Evolutionary conservation across 2,888 invertebrate species (phyloP), one percentile per base, ranked within the genome.

Genomic region (Griposia aprilina): DNA sequence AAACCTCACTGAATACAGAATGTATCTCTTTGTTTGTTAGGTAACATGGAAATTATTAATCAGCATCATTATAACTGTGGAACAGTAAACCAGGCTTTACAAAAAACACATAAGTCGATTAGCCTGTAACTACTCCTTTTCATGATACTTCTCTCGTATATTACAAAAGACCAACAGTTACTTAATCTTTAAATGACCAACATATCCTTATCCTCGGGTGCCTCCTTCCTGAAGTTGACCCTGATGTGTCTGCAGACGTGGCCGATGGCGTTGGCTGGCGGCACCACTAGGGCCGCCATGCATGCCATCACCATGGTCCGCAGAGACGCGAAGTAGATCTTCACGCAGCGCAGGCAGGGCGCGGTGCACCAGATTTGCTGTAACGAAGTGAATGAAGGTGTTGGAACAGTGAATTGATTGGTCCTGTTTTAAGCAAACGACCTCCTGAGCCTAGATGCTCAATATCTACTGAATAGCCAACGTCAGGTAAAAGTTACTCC

Each of bases 361-460:
- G 97, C 97, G 55, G 97, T 95, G 91, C 98, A 98, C 98, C 98
- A 98, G 90, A 98, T 98, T 95, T 98, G 98, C 98, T 98, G 94
- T 4, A 62, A 62, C 23, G n/a, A 55, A 76, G 50, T 20, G 17
- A 11, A 23, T 55, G 30, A 45, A 45, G 41, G 41, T 41, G 41
- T 41, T 41, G 41, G 41, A 8, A 5, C 41, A 45, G 45, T 45
- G 45, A 45, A 45, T 45, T 45, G 45, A 45, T 45, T 45, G 45
- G 10, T 45, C 10, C 45, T 10, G 45, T 10, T 45, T 45, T 45
- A 45, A 45, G 45, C 45, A 45, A 45, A 10, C 45, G 45, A 10
- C 45, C 45, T 45, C 45, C 45, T 45, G 45, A 45, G 45, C 45
- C 10, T 45, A 10, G 8, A 10, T 10, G 45, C 45, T 45, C 10